Conservation (phyloP, 2,888 invertebrate genomes). For the Machimus atricapillus region DNA sequence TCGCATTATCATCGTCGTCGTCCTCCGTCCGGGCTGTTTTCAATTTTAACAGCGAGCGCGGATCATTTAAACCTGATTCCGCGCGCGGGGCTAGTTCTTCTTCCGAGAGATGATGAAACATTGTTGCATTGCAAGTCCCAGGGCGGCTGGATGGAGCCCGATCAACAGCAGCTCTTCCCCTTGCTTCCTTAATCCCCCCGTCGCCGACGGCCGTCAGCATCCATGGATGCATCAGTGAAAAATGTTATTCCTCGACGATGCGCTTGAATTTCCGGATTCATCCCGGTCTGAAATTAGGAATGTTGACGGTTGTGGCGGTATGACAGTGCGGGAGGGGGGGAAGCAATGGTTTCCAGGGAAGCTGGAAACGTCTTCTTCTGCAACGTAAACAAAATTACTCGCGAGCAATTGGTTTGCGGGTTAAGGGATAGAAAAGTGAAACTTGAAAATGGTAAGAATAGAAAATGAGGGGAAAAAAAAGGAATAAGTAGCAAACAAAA, state of each 20-base stretch:
- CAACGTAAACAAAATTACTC: conserved; percentile 14
- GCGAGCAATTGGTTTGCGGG: neutral
- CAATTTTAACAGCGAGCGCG: neutral
- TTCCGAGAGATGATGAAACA: neutral
- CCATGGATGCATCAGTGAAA: neutral
- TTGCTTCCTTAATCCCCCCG: neutral
- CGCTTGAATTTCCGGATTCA: neutral
- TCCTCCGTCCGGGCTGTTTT: neutral
- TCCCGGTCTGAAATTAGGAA: neutral
- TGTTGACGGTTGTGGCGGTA: neutral
- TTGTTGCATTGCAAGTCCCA: neutral
- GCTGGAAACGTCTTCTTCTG: neutral
- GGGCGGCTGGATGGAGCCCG: neutral
- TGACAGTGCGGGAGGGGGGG: neutral
- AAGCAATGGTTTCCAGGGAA: neutral
- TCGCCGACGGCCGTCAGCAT: neutral
- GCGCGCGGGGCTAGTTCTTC: neutral
- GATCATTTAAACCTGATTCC: neutral
- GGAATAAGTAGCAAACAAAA: neutral
- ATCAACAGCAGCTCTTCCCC: neutral
- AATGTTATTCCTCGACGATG: neutral
- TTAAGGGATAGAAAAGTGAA: neutral
- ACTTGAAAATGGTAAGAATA: conserved; percentile 10
- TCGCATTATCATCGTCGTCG: neutral
- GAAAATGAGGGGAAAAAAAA: neutral